A percentile compares a stretch with the other conserved stretches of the same genome.
These are phyloP conservation scores for Natrix natrix DNA, from an alignment of 2,797 vertebrate genomes.

Conservation along the genomic window DNA sequence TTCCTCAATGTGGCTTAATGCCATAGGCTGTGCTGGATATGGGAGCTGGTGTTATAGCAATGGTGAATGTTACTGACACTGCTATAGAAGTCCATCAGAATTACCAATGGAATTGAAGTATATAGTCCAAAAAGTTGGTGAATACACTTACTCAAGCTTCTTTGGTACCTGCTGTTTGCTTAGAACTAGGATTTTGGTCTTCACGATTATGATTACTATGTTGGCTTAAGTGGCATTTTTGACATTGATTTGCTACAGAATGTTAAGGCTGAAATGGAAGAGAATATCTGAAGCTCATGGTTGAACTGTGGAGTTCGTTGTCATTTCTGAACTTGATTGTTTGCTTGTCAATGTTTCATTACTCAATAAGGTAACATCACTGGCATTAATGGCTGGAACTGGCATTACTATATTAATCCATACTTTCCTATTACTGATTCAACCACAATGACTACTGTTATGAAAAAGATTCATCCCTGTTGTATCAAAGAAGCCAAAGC, in stretches of 20 bases:
- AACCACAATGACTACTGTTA: not conserved
- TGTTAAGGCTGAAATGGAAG: not conserved
- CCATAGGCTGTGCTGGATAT: not conserved
- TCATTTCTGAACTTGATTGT: not conserved
- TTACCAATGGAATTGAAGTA: not conserved
- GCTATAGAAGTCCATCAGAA: not conserved
- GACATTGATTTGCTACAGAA: not conserved
- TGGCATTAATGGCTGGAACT: not conserved
- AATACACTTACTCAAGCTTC: not conserved
- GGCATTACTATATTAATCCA: not conserved
- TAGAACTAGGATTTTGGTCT: not conserved
- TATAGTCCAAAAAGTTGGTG: not conserved
- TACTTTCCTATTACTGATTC: not conserved
- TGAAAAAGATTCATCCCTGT: not conserved
- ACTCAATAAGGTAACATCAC: not conserved
- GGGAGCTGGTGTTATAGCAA: not conserved
- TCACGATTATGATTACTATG: not conserved
- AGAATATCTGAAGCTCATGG: not conserved
- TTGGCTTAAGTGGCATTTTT: not conserved
- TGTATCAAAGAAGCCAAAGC: not conserved
- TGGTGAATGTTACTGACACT: not conserved
- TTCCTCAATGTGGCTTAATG: not conserved
- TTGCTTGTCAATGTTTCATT: not conserved
- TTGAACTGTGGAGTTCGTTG: not conserved
- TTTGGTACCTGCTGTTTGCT: not conserved